phyloP scores from a whole-genome alignment of 2,888 invertebrate species.

The Trypoxylon attenuatum region DNA sequence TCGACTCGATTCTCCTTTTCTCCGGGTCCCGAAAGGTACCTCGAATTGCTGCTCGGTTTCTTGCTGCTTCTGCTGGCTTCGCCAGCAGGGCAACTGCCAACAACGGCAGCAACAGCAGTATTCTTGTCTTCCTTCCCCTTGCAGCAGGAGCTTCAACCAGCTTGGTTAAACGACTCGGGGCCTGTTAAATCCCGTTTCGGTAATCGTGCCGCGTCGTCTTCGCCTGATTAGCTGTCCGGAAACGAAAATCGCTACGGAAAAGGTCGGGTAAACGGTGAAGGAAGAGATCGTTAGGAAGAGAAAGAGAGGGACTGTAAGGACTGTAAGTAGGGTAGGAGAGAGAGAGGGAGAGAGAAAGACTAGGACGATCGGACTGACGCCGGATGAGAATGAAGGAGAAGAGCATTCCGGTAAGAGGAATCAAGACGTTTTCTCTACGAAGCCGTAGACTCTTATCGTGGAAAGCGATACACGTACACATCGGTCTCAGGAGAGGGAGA shows the following conservation, averaged over 20 bases:
- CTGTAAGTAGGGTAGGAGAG: background rate
- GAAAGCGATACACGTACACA: constrained; percentile 53
- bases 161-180: constrained; percentile 33
- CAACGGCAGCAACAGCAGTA: background rate
- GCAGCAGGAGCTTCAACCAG: too few relatives aligned
- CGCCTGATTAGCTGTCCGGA: constrained; percentile 63
- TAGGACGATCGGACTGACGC: background rate
- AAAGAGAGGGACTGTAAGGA: background rate
- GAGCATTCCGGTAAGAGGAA: constrained; percentile 31
- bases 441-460: constrained; percentile 42
- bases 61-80: constrained; percentile 14
- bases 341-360: background rate
- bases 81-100: background rate
- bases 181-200: constrained; percentile 55
- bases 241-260: constrained; percentile 51
- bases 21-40: constrained; percentile 45
- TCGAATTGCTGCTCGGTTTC: constrained; percentile 49
- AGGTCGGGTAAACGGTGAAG: background rate
- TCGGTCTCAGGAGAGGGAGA: constrained; percentile 39
- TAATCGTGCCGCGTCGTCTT: constrained; percentile 56
- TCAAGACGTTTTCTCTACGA: constrained; percentile 32
- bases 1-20: constrained; percentile 51
- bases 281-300: background rate
- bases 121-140: background rate
- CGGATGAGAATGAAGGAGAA: background rate